Evolutionary conservation across 2,888 invertebrate genomes (phyloP).

Genomic region (Caenorhabditis uteleia): DNA sequence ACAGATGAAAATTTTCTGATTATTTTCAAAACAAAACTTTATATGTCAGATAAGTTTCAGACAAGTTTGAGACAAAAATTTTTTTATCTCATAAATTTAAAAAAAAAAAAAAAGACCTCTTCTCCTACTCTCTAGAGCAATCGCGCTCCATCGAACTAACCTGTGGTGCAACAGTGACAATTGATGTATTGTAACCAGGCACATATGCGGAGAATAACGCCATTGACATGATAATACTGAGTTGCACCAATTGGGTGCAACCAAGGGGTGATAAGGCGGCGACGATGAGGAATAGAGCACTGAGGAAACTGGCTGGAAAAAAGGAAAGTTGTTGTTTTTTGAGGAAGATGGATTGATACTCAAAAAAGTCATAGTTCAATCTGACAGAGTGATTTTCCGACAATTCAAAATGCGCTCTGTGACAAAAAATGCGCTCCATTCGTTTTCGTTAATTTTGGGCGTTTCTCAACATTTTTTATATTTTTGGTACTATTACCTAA

Average conservation of each 20-base stretch:
- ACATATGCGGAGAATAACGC: conserved; percentile 62
- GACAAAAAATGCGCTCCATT: too few species aligned
- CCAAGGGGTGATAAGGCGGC: conserved; percentile 37
- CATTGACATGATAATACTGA: conserved; percentile 53
- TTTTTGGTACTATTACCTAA: too few species aligned
- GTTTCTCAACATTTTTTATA: background rate
- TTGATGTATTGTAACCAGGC: conserved; percentile 63
- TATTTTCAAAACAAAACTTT: too few species aligned
- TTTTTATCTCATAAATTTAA: background rate
- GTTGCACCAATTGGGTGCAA: conserved; percentile 37
- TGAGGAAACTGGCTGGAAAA: conserved; percentile 60
- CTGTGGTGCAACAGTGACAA: conserved; percentile 62
- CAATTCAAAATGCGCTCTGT: too few species aligned
- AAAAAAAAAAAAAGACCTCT: background rate
- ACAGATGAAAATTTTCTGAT: too few species aligned
- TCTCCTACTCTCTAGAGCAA: background rate
- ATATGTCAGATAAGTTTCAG: background rate
- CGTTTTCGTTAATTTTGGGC: background rate
- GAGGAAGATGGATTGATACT: background rate
- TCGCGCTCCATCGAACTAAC: conserved; percentile 15
- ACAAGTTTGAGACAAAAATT: conserved; percentile 2
- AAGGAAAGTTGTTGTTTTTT: background rate
- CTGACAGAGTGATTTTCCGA: too few species aligned
- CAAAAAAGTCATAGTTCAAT: too few species aligned
- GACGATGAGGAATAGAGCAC: conserved; percentile 51